Evolutionary conservation across 2,113 vertebrate species (phyloP), one percentile per base, ranked within the genome.

Genomic region (Oceanites oceanicus): DNA sequence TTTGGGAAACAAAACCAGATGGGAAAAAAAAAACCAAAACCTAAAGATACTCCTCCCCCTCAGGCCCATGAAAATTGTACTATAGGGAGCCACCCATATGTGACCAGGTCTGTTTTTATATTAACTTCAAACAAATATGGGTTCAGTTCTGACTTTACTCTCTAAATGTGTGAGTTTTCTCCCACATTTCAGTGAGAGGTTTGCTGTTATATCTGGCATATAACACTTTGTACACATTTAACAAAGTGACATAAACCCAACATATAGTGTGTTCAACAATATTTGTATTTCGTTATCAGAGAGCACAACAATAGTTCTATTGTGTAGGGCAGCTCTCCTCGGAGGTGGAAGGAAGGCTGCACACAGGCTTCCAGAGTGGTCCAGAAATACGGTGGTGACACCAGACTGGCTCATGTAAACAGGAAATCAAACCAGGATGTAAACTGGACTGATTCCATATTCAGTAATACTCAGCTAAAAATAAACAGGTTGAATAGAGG

Each of bases 391-490:
- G 93, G 47, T 91, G 95, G 89, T 96, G 94, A 97, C 96, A 97
- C 92, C 72, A 94, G 90, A 80, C 83, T 80, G 87, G 92, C 92
- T 97, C 89, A 40, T 94, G 92, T 97, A 98, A 98, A 98, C 97
- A 98, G 97, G 97, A 98, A 98, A 89, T 97, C 80, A 83, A 96
- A 88, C 88, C 95, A 97, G 96, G 95, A 97, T 98, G 96, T 96
- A 97, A 98, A 96, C 84, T 97, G 97, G 90, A 97, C 90, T 96
- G 96, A 72, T 95, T 96, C 96, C 94, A 95, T 96, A 95, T 96
- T 95, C 96, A 96, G 93, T 90, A 96, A 97, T 73, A 78, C 71
- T 95, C 94, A 94, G 94, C 90, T 96, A 96, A 97, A 96, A 98
- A 98, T 97, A 97, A 97, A 90, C 83, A 96, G 80, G 25, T 92